Percentiles rank a stretch among this genome's conserved stretches.
These are phyloP conservation scores for Adelphocoris suturalis DNA, from an alignment of 2,888 invertebrate genomes.

Conservation along the genomic window DNA sequence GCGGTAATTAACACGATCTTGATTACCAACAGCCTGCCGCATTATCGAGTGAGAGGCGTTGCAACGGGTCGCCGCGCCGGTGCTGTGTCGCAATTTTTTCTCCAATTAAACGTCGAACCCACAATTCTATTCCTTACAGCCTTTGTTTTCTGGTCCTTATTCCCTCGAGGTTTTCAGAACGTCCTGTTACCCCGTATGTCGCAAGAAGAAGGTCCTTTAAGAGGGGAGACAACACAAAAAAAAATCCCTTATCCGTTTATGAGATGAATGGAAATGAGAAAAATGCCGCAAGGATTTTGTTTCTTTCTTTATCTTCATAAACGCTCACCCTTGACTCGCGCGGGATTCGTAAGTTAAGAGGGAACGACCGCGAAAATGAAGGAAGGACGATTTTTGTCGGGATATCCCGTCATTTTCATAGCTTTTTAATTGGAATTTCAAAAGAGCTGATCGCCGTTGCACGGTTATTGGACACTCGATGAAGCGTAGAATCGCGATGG, in stretches of 20 bases:
- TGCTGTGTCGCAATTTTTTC: constrained; percentile 47
- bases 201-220: not conserved
- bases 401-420: not conserved
- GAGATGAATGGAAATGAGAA: not conserved
- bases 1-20: constrained; percentile 3
- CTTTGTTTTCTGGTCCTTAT: constrained; percentile 34
- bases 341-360: not conserved
- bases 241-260: not conserved
- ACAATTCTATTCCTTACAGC: not conserved
- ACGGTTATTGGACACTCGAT: not conserved
- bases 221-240: too few species aligned
- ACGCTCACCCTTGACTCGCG: not conserved
- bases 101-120: constrained; percentile 37
- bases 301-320: not conserved
- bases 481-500: not conserved
- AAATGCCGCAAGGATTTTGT: not conserved
- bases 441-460: not conserved
- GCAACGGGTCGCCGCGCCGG: constrained; percentile 35
- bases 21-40: not conserved
- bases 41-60: constrained; percentile 7
- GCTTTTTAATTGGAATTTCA: not conserved
- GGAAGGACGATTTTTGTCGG: constrained; percentile 16
- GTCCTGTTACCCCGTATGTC: constrained; percentile 24
- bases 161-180: constrained; percentile 3
- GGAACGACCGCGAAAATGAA: not conserved